Percentiles rank a stretch among this genome's conserved stretches.
Conservation (phyloP, 2,888 invertebrate genomes). For the Meghimatium bilineatum region DNA sequence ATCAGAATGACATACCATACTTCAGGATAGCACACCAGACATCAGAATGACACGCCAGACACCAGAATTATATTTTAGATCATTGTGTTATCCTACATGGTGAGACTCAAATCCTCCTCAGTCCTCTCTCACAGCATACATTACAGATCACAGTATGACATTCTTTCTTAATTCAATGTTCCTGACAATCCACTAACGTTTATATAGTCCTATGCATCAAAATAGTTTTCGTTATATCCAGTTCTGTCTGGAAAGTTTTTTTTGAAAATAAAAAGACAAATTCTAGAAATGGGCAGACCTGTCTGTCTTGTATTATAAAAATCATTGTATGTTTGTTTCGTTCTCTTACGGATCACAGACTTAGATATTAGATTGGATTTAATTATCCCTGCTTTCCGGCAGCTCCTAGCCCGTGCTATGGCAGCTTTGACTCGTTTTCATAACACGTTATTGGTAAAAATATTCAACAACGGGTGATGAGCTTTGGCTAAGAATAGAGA, state of each 20-base stretch:
- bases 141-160: too few relatives aligned
- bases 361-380: background rate
- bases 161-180: too few relatives aligned
- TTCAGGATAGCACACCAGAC: too few relatives aligned
- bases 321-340: background rate
- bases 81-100: too few relatives aligned
- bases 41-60: too few relatives aligned
- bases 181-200: too few relatives aligned
- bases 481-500: conserved; percentile 21
- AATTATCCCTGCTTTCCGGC: background rate
- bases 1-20: too few relatives aligned
- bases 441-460: background rate
- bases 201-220: too few relatives aligned
- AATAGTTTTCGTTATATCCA: too few relatives aligned
- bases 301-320: background rate
- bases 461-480: conserved; percentile 10
- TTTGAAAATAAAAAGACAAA: background rate
- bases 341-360: background rate
- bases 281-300: background rate
- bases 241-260: background rate
- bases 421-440: background rate
- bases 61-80: too few relatives aligned
- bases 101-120: too few relatives aligned
- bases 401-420: background rate
- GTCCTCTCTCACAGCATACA: too few relatives aligned